Conservation (phyloP, 2,113 vertebrate species). For the Lepus europaeus region DNA sequence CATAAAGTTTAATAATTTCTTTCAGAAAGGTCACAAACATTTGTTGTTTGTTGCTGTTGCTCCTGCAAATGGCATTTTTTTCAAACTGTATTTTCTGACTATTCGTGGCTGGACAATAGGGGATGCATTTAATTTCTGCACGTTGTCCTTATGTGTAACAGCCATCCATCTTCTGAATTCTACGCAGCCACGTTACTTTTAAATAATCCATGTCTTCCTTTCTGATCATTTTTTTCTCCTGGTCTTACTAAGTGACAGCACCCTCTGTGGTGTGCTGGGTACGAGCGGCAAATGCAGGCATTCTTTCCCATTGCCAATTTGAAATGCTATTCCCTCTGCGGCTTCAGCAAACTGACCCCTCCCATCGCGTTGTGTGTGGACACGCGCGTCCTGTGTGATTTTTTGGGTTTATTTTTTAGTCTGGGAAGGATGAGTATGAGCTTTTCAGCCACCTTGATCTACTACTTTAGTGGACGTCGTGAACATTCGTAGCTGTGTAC, state of each 20-base stretch:
- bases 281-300: not conserved
- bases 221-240: not conserved
- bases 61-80: conserved; percentile 18
- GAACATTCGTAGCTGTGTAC: not conserved
- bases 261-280: not conserved
- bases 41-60: conserved; percentile 28
- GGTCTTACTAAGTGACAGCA: not conserved
- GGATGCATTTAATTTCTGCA: not conserved
- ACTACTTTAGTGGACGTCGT: not conserved
- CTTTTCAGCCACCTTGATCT: not conserved
- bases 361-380: not conserved
- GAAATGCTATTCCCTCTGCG: not conserved
- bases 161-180: not conserved
- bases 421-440: not conserved
- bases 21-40: conserved; percentile 57
- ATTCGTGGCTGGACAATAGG: not conserved
- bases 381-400: not conserved
- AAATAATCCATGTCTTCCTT: not conserved
- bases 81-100: conserved; percentile 44
- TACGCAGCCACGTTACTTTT: not conserved
- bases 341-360: not conserved
- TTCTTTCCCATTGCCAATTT: not conserved
- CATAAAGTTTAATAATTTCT: conserved; percentile 50
- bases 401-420: not conserved
- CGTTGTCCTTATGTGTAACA: not conserved